A percentile compares a stretch with the other conserved stretches of the same genome.
Conservation (phyloP, 2,888 invertebrate species). For the Thumatha senex region DNA sequence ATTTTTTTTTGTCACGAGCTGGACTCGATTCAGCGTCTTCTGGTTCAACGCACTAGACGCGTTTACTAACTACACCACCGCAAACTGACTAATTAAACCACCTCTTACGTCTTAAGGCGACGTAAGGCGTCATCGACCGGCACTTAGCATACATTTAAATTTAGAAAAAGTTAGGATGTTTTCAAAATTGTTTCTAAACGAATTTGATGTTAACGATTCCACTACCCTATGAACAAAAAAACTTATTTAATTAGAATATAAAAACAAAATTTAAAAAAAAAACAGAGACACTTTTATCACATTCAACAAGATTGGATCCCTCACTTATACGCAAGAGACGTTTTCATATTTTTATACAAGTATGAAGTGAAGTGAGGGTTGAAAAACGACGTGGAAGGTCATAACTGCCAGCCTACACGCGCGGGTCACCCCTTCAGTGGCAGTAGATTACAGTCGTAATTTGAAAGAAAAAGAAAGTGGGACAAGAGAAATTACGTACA, state of each 20-base stretch:
- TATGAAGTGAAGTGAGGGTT: conserved; percentile 25
- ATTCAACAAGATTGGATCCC: conserved; percentile 8
- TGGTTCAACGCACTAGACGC: no score
- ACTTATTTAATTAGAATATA: neutral
- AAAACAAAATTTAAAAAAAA: neutral
- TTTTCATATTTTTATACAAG: conserved; percentile 12
- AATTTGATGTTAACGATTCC: no score
- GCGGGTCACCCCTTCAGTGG: conserved; percentile 23
- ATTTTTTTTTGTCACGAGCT: no score
- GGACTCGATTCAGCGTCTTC: no score
- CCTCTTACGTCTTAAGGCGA: no score
- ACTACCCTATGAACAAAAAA: no score
- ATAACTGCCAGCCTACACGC: conserved; percentile 23
- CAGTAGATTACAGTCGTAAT: conserved; percentile 33
- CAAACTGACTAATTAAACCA: no score
- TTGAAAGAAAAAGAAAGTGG: conserved; percentile 26
- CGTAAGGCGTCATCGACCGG: no score
- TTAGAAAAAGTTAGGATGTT: no score
- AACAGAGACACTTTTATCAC: neutral
- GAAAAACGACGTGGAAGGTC: conserved; percentile 23
- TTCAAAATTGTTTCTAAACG: no score
- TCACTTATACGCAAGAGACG: conserved; percentile 5
- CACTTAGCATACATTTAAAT: no score
- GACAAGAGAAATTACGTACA: conserved; percentile 17
- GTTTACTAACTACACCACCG: no score